phyloP scores from a whole-genome alignment of 2,113 vertebrate species.

The Dinomys branickii region DNA sequence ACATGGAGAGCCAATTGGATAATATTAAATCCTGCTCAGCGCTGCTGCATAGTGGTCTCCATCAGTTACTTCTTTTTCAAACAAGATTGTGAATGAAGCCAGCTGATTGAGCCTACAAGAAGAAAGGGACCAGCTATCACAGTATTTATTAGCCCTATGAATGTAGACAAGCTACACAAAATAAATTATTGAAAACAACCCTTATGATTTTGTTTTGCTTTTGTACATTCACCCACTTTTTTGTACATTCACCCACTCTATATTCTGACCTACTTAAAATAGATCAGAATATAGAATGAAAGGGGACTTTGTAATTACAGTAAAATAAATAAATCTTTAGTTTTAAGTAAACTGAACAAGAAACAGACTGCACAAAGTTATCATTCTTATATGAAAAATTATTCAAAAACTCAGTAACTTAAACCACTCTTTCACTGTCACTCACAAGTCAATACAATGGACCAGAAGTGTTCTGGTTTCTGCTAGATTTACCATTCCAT shows the following conservation, averaged over 20 bases:
- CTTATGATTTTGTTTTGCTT: not conserved
- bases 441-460: not conserved
- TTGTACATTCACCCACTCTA: not conserved
- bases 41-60: too few species aligned
- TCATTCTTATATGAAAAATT: not conserved
- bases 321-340: not conserved
- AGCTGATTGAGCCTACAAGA: not conserved
- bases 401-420: not conserved
- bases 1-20: too few species aligned
- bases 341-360: not conserved
- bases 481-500: not conserved
- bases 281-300: not conserved
- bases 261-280: not conserved
- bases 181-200: not conserved
- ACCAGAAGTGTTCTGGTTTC: not conserved
- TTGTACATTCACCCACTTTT: not conserved
- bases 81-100: not conserved
- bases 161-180: not conserved
- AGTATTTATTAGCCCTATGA: not conserved
- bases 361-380: not conserved
- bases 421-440: not conserved
- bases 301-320: not conserved
- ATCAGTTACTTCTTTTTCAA: not conserved
- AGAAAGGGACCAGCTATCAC: not conserved
- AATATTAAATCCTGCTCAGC: too few species aligned